A percentile compares a stretch with the other conserved stretches of the same genome.
Evolutionary conservation across 2,797 vertebrate species (phyloP).

Genomic region (Trematomus bernacchii): DNA sequence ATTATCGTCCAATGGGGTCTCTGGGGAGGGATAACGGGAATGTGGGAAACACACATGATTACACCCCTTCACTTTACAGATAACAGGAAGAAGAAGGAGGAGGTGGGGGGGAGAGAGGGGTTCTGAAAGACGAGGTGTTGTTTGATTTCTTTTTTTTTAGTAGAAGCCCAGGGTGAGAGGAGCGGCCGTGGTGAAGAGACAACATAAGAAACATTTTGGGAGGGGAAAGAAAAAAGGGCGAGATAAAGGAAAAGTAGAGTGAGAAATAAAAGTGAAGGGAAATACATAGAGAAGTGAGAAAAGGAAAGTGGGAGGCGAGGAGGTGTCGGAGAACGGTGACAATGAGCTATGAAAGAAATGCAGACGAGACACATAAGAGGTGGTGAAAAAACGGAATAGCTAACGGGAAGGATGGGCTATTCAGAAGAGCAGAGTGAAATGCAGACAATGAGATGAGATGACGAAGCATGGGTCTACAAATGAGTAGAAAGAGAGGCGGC

Average conservation of each 20-base stretch:
- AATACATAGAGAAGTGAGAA: constrained; percentile 54
- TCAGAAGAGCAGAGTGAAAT: constrained; percentile 54
- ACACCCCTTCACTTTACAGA: constrained; percentile 73
- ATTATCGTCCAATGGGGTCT: constrained; percentile 73
- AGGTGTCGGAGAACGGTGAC: constrained; percentile 62
- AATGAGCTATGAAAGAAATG: constrained; percentile 63
- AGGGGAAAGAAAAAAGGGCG: constrained; percentile 42
- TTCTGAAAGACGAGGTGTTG: constrained; percentile 68
- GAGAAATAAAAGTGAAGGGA: constrained; percentile 41
- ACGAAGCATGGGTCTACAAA: constrained; percentile 48
- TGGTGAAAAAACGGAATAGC: constrained; percentile 35
- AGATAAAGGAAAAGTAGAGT: constrained; percentile 30
- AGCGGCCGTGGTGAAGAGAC: constrained; percentile 62
- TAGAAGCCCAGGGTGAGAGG: constrained; percentile 64
- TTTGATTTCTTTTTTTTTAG: constrained; percentile 65
- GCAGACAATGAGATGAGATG: constrained; percentile 57
- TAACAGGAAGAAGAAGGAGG: constrained; percentile 65
- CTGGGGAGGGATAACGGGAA: constrained; percentile 73
- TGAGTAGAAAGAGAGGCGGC: constrained; percentile 26
- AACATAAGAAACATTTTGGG: constrained; percentile 38
- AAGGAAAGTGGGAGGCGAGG: constrained; percentile 47
- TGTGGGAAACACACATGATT: constrained; percentile 82
- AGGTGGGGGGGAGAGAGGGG: constrained; percentile 27
- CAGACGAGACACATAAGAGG: constrained; percentile 47
- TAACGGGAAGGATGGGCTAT: constrained; percentile 60